Conservation (phyloP, 1,140 invertebrate genomes). For the Drosophila malerkotliana region DNA sequence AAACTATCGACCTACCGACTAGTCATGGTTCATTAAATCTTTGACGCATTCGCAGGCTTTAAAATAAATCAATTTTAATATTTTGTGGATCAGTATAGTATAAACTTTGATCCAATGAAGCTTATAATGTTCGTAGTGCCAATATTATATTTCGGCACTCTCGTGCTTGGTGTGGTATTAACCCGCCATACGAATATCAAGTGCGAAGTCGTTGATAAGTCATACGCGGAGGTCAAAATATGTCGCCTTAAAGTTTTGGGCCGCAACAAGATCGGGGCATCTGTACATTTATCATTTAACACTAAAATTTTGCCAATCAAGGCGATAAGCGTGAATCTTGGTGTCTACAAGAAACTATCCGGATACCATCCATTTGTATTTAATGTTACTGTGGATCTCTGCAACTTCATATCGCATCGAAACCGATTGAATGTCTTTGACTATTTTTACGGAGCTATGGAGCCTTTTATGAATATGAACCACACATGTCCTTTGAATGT, state of each 20-base stretch:
- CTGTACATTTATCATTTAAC: background rate
- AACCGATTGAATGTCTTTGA: constrained; percentile 18
- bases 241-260: constrained; percentile 37
- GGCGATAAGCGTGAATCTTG: background rate
- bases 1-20: too few relatives aligned
- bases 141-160: too few relatives aligned
- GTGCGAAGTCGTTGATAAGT: constrained; percentile 11
- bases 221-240: background rate
- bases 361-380: constrained; percentile 45
- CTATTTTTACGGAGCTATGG: background rate
- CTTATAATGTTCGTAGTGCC: too few relatives aligned
- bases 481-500: constrained; percentile 35
- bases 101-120: too few relatives aligned
- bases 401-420: constrained; percentile 20
- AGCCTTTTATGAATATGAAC: constrained; percentile 32
- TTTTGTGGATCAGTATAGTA: too few relatives aligned
- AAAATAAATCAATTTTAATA: too few relatives aligned
- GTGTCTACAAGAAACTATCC: constrained; percentile 14
- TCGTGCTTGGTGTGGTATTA: too few relatives aligned
- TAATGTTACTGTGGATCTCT: constrained; percentile 29
- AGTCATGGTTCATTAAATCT: too few relatives aligned
- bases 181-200: constrained; percentile 41
- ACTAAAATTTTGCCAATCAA: background rate
- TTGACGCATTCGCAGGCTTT: too few relatives aligned
- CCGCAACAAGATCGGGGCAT: constrained; percentile 24